Conservation (phyloP, 2,113 vertebrate species). For the Stegostoma tigrinum region DNA sequence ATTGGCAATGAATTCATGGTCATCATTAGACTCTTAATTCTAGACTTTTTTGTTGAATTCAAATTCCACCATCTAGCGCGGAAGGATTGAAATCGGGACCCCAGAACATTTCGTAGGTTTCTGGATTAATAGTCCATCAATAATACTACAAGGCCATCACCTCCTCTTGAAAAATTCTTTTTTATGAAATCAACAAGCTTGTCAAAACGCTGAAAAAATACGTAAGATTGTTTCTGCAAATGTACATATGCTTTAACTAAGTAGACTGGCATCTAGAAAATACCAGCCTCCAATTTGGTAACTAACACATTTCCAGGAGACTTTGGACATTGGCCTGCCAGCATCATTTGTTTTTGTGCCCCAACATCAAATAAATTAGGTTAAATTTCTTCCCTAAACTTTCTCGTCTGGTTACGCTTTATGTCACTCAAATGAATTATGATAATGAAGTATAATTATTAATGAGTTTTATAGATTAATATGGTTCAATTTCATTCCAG, state of each 20-base stretch:
- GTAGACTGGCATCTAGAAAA: background rate
- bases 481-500: background rate
- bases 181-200: background rate
- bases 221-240: background rate
- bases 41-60: too few species aligned
- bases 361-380: background rate
- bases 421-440: constrained; percentile 10
- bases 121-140: too few species aligned
- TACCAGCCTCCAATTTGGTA: background rate
- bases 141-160: too few species aligned
- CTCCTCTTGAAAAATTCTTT: background rate
- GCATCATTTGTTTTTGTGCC: background rate
- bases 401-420: background rate
- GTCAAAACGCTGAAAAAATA: background rate
- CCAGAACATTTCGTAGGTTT: too few species aligned
- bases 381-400: background rate
- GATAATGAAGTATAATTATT: constrained; percentile 6
- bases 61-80: too few species aligned
- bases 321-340: background rate
- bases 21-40: too few species aligned
- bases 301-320: background rate
- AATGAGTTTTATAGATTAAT: constrained; percentile 30
- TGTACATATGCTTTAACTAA: background rate
- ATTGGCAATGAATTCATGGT: too few species aligned
- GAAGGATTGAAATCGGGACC: too few species aligned